Evolutionary conservation across 2,797 vertebrate genomes (phyloP).

Genomic region (Pangasius macronema): DNA sequence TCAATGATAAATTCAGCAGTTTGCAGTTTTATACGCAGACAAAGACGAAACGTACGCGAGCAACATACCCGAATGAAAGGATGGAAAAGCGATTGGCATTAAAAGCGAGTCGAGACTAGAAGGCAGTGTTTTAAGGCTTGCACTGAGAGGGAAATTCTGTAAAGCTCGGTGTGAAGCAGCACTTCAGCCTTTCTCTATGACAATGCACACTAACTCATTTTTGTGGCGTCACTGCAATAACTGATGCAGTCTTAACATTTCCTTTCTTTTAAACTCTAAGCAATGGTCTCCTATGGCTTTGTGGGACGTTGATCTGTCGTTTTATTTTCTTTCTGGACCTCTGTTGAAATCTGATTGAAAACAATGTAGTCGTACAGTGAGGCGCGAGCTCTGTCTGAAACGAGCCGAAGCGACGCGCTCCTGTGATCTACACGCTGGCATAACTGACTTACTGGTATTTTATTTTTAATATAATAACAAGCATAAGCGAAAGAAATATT

Average conservation of each 20-base stretch:
- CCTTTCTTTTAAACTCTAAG: neutral
- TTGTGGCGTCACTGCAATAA: slow-evolving; percentile 3
- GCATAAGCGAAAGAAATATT: neutral
- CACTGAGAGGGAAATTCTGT: neutral
- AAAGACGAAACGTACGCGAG: neutral
- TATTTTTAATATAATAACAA: neutral
- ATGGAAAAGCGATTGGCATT: neutral
- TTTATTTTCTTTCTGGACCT: neutral
- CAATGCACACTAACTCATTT: neutral
- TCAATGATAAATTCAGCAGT: neutral
- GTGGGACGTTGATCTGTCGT: neutral
- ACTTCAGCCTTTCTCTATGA: slow-evolving; percentile 13
- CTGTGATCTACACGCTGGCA: neutral
- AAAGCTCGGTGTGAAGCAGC: neutral
- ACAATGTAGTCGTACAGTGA: neutral
- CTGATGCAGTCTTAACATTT: neutral
- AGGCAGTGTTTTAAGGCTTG: neutral
- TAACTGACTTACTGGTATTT: neutral
- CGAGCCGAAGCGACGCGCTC: neutral
- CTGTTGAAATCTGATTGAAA: slow-evolving; percentile 3
- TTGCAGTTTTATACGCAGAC: neutral
- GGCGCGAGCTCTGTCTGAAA: neutral
- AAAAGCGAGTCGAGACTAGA: neutral
- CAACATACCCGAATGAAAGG: neutral
- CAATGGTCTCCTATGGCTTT: neutral